phyloP scores from a whole-genome alignment of 2,797 vertebrate species.

The Alcedo quadribrachys region DNA sequence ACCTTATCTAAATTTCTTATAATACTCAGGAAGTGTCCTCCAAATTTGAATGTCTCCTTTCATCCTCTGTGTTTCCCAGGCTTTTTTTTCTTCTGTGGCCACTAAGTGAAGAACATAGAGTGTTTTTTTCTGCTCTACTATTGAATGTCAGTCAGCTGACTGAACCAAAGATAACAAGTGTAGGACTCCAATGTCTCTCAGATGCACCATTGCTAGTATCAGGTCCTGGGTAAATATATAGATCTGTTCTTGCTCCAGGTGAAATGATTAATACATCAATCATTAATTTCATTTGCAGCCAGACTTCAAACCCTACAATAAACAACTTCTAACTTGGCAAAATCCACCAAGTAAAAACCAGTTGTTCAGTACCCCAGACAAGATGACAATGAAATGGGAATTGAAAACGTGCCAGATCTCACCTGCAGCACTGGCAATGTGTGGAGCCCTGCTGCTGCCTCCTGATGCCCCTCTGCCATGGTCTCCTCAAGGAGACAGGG shows the following conservation, averaged over 20 bases:
- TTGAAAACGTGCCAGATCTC: background rate
- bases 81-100: background rate
- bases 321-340: background rate
- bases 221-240: background rate
- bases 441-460: background rate
- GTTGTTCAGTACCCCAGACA: background rate
- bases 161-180: background rate
- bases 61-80: background rate
- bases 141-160: background rate
- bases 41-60: constrained; percentile 34
- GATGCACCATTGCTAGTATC: background rate
- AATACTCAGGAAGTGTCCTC: constrained; percentile 25
- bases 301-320: background rate
- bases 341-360: background rate
- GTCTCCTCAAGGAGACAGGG: background rate
- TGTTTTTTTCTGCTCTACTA: background rate
- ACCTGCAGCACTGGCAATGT: background rate
- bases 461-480: fast-evolving
- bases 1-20: constrained; percentile 42
- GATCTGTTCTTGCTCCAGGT: background rate
- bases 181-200: background rate
- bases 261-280: background rate
- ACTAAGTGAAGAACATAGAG: background rate
- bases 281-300: background rate
- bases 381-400: background rate